Evolutionary conservation across 2,113 vertebrate species (phyloP).

Genomic region (Corythoichthys haematopterus): DNA sequence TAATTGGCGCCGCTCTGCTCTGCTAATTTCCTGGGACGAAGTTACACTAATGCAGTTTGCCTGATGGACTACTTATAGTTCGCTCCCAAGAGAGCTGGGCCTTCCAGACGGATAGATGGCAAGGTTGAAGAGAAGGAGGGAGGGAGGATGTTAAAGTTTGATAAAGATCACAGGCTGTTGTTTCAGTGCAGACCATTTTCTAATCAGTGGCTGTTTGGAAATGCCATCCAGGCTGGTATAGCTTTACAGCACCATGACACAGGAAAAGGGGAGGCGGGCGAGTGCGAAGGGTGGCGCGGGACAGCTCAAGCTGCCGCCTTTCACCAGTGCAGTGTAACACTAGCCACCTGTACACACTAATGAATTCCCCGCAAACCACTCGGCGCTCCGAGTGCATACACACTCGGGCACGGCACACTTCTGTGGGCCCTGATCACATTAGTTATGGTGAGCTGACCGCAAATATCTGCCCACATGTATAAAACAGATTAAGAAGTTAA

Average conservation of each 20-base stretch:
- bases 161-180: conserved; percentile 75
- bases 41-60: conserved; percentile 80
- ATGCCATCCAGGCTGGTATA: conserved; percentile 63
- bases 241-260: conserved; percentile 41
- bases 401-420: conserved; percentile 21
- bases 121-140: conserved; percentile 54
- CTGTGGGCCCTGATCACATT: conserved; percentile 40
- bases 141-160: conserved; percentile 61
- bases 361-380: conserved; percentile 73
- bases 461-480: conserved; percentile 19
- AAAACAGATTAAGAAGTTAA: conserved; percentile 9
- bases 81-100: conserved; percentile 70
- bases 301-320: conserved; percentile 59
- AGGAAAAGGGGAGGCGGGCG: conserved; percentile 16
- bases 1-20: conserved; percentile 99
- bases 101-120: conserved; percentile 70
- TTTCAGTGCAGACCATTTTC: conserved; percentile 74
- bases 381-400: conserved; percentile 43
- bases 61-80: conserved; percentile 78
- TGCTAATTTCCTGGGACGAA: conserved; percentile 90
- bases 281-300: conserved; percentile 27
- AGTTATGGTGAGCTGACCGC: conserved; percentile 27
- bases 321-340: conserved; percentile 67
- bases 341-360: conserved; percentile 74
- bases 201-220: conserved; percentile 72